These are phyloP conservation scores for Choreutis nemorana DNA, from an alignment of 2,888 invertebrate genomes.

Conservation along the genomic window DNA sequence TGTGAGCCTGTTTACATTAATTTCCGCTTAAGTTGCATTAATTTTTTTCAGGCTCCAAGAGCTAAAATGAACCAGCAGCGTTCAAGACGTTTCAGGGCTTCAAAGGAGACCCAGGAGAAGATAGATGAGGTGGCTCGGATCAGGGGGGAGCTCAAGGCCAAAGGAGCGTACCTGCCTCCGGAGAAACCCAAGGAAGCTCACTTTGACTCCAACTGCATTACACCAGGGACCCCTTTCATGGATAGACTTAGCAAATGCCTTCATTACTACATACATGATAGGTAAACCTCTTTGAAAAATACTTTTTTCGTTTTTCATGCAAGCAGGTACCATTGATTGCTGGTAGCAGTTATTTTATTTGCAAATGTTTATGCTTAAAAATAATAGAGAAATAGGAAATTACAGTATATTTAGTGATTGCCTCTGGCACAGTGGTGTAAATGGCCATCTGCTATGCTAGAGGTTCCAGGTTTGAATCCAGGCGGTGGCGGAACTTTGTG, in stretches of 20 bases:
- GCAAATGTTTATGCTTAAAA: too few species aligned
- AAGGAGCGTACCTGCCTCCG: slow-evolving; percentile 81
- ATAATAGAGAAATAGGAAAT: too few species aligned
- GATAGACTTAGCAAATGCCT: slow-evolving; percentile 85
- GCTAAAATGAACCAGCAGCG: slow-evolving; percentile 99
- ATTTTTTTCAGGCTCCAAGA: slow-evolving; percentile 78
- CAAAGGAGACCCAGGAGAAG: slow-evolving; percentile 93
- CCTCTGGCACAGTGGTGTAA: too few species aligned
- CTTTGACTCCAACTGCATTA: slow-evolving; percentile 99
- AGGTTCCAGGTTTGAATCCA: too few species aligned
- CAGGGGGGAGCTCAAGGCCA: slow-evolving; percentile 73
- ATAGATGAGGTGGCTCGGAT: slow-evolving; percentile 84
- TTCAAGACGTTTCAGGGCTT: slow-evolving; percentile 94
- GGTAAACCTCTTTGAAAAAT: slow-evolving; percentile 24
- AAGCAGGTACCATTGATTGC: too few species aligned
- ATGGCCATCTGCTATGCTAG: too few species aligned
- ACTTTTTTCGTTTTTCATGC: neutral
- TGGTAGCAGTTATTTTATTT: too few species aligned
- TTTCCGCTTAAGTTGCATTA: too few species aligned
- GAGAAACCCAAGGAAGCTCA: slow-evolving; percentile 92
- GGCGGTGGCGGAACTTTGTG: too few species aligned
- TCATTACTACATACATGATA: slow-evolving; percentile 88
- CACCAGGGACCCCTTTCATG: slow-evolving; percentile 99
- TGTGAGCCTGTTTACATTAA: too few species aligned
- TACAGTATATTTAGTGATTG: too few species aligned